These are phyloP conservation scores for Aporrectodea caliginosa DNA, from an alignment of 1,140 invertebrate species.

Conservation along the genomic window DNA sequence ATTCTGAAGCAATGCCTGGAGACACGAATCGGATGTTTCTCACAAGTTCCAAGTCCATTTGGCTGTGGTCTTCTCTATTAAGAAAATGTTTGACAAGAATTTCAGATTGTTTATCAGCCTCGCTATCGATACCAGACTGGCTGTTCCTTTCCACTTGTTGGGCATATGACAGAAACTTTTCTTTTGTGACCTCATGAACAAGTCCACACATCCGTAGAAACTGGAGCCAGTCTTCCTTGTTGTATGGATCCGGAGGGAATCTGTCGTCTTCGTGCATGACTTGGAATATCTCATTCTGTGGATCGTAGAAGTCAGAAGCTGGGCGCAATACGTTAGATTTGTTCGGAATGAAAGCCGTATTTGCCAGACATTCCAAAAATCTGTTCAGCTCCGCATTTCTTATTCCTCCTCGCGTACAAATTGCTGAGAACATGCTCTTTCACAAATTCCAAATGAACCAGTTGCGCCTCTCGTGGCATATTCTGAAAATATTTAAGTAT, in stretches of 20 bases:
- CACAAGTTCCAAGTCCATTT: not conserved
- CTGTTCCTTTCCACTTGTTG: slow-evolving; percentile 28
- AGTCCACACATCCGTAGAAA: slow-evolving; percentile 23
- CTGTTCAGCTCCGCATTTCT: no score
- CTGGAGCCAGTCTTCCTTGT: slow-evolving; percentile 16
- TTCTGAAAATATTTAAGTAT: no score
- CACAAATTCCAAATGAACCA: no score
- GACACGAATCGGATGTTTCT: not conserved
- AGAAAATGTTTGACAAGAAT: slow-evolving; percentile 25
- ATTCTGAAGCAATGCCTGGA: not conserved
- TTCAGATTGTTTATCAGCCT: no score
- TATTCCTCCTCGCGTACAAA: no score
- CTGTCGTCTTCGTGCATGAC: slow-evolving; percentile 28
- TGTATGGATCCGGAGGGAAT: slow-evolving; percentile 23
- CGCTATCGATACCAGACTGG: no score
- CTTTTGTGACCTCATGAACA: not conserved
- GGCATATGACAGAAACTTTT: slow-evolving; percentile 10
- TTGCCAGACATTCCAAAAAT: no score
- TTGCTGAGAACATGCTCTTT: no score
- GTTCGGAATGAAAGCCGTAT: no score
- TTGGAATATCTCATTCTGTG: slow-evolving; percentile 29
- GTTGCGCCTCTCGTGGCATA: no score
- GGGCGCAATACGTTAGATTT: not conserved
- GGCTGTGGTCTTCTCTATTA: not conserved
- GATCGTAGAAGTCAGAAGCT: slow-evolving; percentile 34